Percentiles rank a stretch among this genome's conserved stretches.
Evolutionary conservation across 2,888 invertebrate species (phyloP).

Genomic region (Phyllotreta cruciferae): DNA sequence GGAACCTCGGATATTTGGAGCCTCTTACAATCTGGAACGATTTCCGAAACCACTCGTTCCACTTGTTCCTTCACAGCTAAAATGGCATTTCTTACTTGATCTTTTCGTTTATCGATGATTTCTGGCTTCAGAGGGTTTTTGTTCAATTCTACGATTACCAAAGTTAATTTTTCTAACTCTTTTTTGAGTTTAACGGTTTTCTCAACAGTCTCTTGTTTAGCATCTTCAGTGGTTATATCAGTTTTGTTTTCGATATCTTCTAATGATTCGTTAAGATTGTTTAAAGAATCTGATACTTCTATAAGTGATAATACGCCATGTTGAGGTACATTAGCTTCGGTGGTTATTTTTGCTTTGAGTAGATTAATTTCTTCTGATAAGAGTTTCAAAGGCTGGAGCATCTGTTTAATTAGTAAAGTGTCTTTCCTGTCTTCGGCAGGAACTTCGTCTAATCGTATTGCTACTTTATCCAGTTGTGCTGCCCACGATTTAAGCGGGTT

Average conservation of each 20-base stretch:
- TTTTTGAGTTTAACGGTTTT: neutral
- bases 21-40: neutral
- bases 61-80: neutral
- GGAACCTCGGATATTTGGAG: neutral
- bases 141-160: neutral
- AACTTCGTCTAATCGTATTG: neutral
- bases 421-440: slow-evolving; percentile 12
- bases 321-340: slow-evolving; percentile 26
- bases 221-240: slow-evolving; percentile 24
- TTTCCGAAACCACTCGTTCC: neutral
- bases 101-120: neutral
- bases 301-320: slow-evolving; percentile 38
- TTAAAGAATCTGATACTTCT: slow-evolving; percentile 33
- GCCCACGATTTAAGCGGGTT: slow-evolving; percentile 23
- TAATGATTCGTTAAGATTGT: slow-evolving; percentile 23
- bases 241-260: slow-evolving; percentile 18
- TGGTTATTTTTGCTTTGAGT: slow-evolving; percentile 33
- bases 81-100: neutral
- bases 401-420: slow-evolving; percentile 22
- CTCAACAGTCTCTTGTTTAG: slow-evolving; percentile 20
- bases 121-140: neutral
- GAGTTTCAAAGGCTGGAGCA: slow-evolving; percentile 32
- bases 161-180: neutral
- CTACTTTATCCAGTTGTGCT: slow-evolving; percentile 5
- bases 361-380: slow-evolving; percentile 32